phyloP scores from a whole-genome alignment of 2,797 vertebrate species.

The Rhinatrema bivittatum region DNA sequence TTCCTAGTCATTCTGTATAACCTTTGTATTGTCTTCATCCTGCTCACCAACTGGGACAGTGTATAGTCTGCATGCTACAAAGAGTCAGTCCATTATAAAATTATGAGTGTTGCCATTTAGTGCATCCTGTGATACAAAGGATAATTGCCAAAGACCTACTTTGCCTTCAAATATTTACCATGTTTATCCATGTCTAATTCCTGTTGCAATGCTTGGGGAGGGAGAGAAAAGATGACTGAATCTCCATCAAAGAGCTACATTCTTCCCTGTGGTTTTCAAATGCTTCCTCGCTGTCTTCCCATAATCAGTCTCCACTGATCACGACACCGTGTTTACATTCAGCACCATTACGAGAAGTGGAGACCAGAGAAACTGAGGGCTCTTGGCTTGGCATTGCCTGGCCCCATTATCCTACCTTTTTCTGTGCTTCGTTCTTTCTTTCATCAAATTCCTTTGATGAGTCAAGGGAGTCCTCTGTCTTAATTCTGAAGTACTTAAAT shows the following conservation, averaged over 20 bases:
- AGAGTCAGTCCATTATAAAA: conserved; percentile 24
- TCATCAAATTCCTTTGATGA: conserved; percentile 48
- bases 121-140: conserved; percentile 8
- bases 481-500: conserved; percentile 54
- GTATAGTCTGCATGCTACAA: no score
- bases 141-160: conserved; percentile 30
- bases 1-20: no score
- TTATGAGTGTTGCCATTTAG: conserved; percentile 27
- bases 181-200: conserved; percentile 38
- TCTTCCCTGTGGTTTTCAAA: conserved; percentile 50
- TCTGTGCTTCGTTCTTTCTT: conserved; percentile 35
- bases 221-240: conserved; percentile 28
- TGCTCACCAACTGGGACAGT: no score
- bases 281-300: conserved; percentile 45
- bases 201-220: conserved; percentile 46
- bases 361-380: conserved; percentile 51
- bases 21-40: no score
- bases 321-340: conserved; percentile 56
- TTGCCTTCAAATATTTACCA: conserved; percentile 38
- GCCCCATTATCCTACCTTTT: conserved; percentile 33
- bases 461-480: conserved; percentile 57
- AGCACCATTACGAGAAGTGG: conserved; percentile 54
- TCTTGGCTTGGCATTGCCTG: no score
- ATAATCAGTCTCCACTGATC: conserved; percentile 47
- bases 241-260: conserved; percentile 51